A percentile compares a stretch with the other conserved stretches of the same genome.
Conservation (phyloP, 2,113 vertebrate species). For the Sphyrna mokarran region DNA sequence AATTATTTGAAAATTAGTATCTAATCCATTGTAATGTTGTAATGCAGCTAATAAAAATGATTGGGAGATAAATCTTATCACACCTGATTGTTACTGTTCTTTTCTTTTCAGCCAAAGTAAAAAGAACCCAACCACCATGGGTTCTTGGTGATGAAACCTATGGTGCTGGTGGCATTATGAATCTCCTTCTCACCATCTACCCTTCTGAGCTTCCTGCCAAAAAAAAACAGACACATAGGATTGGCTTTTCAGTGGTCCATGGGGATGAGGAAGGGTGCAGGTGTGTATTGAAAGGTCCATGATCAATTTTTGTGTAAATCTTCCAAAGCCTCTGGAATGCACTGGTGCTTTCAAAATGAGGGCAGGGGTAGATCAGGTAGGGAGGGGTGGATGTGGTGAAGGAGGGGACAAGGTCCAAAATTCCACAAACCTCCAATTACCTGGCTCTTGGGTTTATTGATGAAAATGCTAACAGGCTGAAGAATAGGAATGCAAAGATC, state of each 20-base stretch:
- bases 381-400: too few species aligned
- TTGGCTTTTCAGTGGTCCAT: too few species aligned
- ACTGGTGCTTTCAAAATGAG: neutral
- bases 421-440: too few species aligned
- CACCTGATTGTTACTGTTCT: neutral
- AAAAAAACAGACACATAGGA: too few species aligned
- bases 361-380: too few species aligned
- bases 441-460: too few species aligned
- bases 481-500: neutral
- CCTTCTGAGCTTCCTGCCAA: too few species aligned
- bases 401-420: neutral
- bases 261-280: too few species aligned
- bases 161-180: too few species aligned
- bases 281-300: neutral
- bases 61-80: neutral
- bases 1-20: neutral
- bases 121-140: constrained; percentile 75
- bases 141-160: too few species aligned
- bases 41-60: neutral
- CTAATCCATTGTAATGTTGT: neutral
- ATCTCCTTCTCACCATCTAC: too few species aligned
- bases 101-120: constrained; percentile 72
- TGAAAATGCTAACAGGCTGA: neutral
- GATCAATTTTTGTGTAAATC: neutral
- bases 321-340: too few species aligned